These are phyloP conservation scores for Perca schrenkii DNA, from an alignment of 2,113 vertebrate genomes.

Conservation along the genomic window DNA sequence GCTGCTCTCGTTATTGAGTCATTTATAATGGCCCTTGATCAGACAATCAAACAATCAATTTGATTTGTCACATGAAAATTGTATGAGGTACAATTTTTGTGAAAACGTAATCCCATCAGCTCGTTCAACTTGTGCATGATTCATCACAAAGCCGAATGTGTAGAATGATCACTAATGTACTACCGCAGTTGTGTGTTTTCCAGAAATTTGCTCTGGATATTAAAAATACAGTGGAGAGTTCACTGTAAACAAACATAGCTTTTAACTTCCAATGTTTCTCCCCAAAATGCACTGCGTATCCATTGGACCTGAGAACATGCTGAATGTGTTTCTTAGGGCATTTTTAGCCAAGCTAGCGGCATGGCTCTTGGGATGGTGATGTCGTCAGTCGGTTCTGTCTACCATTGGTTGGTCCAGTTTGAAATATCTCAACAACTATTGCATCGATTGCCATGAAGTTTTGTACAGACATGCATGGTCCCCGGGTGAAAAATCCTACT, in stretches of 20 bases:
- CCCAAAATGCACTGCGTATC: not conserved
- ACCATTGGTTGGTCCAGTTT: not conserved
- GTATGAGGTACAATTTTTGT: too few relatives aligned
- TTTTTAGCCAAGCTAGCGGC: not conserved
- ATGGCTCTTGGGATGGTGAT: not conserved
- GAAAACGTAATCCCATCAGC: too few relatives aligned
- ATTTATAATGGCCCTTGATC: conserved; percentile 43
- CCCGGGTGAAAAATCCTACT: too few relatives aligned
- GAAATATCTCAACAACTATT: not conserved
- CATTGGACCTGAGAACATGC: not conserved
- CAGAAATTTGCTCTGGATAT: conserved; percentile 28
- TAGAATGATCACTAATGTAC: conserved; percentile 17
- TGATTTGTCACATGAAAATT: too few relatives aligned
- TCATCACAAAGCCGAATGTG: too few relatives aligned
- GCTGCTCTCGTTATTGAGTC: conserved; percentile 24
- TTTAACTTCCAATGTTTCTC: not conserved
- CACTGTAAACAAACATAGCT: conserved; percentile 8
- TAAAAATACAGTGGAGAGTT: conserved; percentile 7
- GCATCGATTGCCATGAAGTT: not conserved
- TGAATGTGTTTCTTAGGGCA: not conserved
- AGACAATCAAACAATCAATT: too few relatives aligned
- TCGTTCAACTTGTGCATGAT: too few relatives aligned
- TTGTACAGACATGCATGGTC: not conserved
- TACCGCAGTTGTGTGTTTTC: conserved; percentile 27
- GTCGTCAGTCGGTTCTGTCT: not conserved